Evolutionary conservation across 2,797 vertebrate species (phyloP), one percentile per base, ranked within the genome.

Genomic region (Pampus argenteus): DNA sequence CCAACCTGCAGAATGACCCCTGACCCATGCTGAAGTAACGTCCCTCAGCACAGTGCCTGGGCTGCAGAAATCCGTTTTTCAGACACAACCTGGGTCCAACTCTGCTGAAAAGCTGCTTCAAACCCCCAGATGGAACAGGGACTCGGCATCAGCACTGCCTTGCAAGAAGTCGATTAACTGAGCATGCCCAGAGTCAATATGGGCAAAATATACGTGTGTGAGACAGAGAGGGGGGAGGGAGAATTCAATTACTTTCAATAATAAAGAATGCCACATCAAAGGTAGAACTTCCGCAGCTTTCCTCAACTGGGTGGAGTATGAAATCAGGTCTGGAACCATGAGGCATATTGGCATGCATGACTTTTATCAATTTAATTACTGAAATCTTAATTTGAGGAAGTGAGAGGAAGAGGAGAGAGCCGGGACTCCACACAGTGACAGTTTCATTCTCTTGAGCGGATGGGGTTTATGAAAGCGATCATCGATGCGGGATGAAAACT

Each of bases 351-450:
- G 85, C 90, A 84, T 82, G 87, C 90, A 83, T 86, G 88, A 93
- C 91, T 93, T 93, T 93, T 93, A 94, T 95, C 91, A 91, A 91
- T 94, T 94, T 93, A 94, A 95, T 94, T 93, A 94, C 89, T 82
- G 74, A 91, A 94, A 93, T 93, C 91, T 93, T 93, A 89, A 94
- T 94, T 94, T 91, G 82, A 85, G 71, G 81, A 48, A 78, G 85
- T 44, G 84, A 73, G 81, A 78, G 75, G 75, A 88, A 81, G 64
- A 73, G 56, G 63, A 47, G 68, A 56, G 64, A 65, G 73, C 57
- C 17, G 61, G 79, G 85, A 81, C 83, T 89, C 71, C 68, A 84
- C 76, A 66, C 65, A 34, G 82, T 11, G 79, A 47, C 55, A 44
- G 73, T 68, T 66, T 70, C 70, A 67, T 86, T 86, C 73, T 85